Conservation (phyloP, 1,140 invertebrate genomes). For the Drosophila melanica region DNA sequence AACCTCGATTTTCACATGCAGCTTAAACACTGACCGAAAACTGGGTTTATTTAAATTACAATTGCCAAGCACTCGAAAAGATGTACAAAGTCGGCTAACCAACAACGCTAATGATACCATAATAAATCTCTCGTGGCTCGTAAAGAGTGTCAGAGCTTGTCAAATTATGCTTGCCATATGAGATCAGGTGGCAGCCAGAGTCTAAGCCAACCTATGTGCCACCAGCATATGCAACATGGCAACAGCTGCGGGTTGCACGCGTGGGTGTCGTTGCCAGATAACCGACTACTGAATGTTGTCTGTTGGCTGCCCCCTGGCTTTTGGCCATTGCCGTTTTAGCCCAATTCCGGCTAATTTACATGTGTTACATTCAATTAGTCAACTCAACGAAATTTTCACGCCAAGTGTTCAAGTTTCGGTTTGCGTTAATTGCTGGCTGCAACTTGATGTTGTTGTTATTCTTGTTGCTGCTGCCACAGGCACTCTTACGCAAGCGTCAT, state of each 20-base stretch:
- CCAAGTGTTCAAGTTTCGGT: constrained; percentile 17
- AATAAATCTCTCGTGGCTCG: constrained; percentile 69
- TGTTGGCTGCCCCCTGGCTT: not conserved
- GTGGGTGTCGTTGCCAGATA: constrained; percentile 16
- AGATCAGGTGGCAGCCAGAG: constrained; percentile 26
- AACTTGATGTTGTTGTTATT: constrained; percentile 10
- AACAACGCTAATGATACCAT: constrained; percentile 66
- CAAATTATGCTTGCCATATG: constrained; percentile 60
- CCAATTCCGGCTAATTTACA: constrained; percentile 45
- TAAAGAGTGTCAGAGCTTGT: constrained; percentile 65
- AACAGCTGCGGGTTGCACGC: not conserved
- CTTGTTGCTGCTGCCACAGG: constrained; percentile 14
- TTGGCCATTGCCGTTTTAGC: constrained; percentile 37
- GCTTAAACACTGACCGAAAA: constrained; percentile 35
- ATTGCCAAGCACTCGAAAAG: constrained; percentile 28
- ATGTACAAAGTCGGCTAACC: constrained; percentile 9
- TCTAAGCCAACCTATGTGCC: constrained; percentile 1
- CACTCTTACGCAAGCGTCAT: constrained; percentile 10
- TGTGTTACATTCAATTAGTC: constrained; percentile 43
- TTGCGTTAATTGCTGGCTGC: constrained; percentile 43
- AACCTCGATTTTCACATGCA: constrained; percentile 67
- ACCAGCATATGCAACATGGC: constrained; percentile 2
- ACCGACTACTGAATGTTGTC: not conserved
- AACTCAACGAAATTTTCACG: constrained; percentile 10
- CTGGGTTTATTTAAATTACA: constrained; percentile 67